Evolutionary conservation across 2,113 vertebrate genomes (phyloP), one percentile per base, ranked within the genome.

Genomic region (Datnioides undecimradiatus): DNA sequence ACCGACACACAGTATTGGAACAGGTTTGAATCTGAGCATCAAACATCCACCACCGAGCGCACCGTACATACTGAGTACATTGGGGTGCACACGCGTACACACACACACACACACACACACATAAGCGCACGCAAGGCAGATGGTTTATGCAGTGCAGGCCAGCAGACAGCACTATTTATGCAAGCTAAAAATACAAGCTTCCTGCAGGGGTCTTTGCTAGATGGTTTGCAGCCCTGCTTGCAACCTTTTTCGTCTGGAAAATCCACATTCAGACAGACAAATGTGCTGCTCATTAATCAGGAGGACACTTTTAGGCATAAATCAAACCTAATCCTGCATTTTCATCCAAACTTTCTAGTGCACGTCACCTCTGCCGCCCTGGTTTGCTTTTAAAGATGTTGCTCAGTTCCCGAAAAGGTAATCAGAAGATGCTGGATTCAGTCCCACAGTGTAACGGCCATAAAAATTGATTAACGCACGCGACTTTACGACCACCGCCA

Each of bases 11-110:
- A 75, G 82, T 86, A 76, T 87, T 91, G 89, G 82, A 91, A 87
- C 90, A 90, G 87, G 91, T 91, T 88, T 88, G 82, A 86, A 87
- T 88, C 62, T 66, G 82, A 87, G 82, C 88, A 89, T 92, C 91
- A 94, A 90, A 90, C 90, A 87, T 76, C 79, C 87, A 90, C 67
- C 83, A 76, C 58, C 54, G 34, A 90, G 76, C 83, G 80, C 78
- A 68, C 62, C 57, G 38, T 70, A 71, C 82, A 80, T 64, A 80
- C 82, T 29, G 72, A 74, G 51, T 16, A 60, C 29, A 21, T 5
- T 8, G 21, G 34, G 25, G 68, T 25, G 33, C 66, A 49, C 60
- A 60, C 64, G 72, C 45, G 85, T 73, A 77, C 54, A 66, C 60
- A 73, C 27, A 43, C 74, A 52, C 67, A 63, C 60, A 68, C 55